Conservation (phyloP, 2,113 vertebrate genomes). For the Odobenus rosmarus region DNA sequence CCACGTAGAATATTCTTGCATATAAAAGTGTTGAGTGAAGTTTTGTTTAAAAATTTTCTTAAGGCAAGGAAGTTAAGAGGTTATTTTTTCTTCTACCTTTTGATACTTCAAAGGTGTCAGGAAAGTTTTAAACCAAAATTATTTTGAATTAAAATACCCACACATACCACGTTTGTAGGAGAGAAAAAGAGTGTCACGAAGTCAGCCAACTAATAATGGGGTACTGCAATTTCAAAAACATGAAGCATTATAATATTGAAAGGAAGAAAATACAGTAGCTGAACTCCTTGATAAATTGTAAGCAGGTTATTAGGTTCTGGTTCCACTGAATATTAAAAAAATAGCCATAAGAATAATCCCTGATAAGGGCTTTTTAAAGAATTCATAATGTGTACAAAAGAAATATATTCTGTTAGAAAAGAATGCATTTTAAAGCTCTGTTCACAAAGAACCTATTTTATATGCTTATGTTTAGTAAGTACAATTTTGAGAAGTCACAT, state of each 20-base stretch:
- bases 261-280: slow-evolving; percentile 42
- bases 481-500: slow-evolving; percentile 44
- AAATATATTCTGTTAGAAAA: slow-evolving; percentile 43
- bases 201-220: slow-evolving; percentile 48
- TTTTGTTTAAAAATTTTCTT: slow-evolving; percentile 46
- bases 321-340: slow-evolving; percentile 57
- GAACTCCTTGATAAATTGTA: slow-evolving; percentile 53
- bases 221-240: slow-evolving; percentile 56
- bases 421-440: slow-evolving; percentile 42
- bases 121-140: slow-evolving; percentile 60
- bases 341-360: slow-evolving; percentile 32
- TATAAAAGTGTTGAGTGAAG: slow-evolving; percentile 13
- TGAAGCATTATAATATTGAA: slow-evolving; percentile 49
- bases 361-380: slow-evolving; percentile 53
- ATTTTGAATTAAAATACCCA: slow-evolving; percentile 70
- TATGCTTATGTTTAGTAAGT: slow-evolving; percentile 27
- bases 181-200: slow-evolving; percentile 34
- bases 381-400: slow-evolving; percentile 20
- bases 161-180: slow-evolving; percentile 12
- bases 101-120: slow-evolving; percentile 29
- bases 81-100: slow-evolving; percentile 41
- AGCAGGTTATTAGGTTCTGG: slow-evolving; percentile 50
- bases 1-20: slow-evolving; percentile 27
- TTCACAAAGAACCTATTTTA: slow-evolving; percentile 16
- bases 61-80: slow-evolving; percentile 34